These are phyloP conservation scores for Ailurus styani DNA, from an alignment of 2,113 vertebrate species.

Conservation along the genomic window DNA sequence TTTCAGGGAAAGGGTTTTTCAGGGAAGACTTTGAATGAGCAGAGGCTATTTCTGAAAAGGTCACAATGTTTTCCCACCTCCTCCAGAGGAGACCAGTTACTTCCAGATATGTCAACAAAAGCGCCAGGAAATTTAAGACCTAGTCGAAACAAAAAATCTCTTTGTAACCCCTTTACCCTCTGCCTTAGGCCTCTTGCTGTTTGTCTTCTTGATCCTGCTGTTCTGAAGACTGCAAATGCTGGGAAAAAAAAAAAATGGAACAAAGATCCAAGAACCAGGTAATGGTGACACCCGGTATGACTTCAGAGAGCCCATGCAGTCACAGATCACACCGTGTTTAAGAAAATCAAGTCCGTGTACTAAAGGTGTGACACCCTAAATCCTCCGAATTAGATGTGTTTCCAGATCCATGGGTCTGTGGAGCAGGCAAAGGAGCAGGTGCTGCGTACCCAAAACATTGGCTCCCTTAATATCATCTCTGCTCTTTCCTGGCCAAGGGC, in stretches of 20 bases:
- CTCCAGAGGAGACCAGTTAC: neutral
- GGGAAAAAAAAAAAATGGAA: neutral
- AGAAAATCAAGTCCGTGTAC: neutral
- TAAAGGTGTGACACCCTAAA: constrained; percentile 4
- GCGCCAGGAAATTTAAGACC: neutral
- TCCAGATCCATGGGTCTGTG: neutral
- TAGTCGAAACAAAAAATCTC: neutral
- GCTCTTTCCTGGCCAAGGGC: constrained; percentile 35
- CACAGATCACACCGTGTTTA: neutral
- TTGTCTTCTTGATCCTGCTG: neutral
- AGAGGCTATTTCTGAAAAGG: neutral
- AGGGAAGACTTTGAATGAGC: neutral
- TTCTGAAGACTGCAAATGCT: neutral
- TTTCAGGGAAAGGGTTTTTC: neutral
- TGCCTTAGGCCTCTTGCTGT: neutral
- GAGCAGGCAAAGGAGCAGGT: constrained; percentile 18
- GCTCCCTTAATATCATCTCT: constrained; percentile 18
- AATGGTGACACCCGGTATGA: neutral
- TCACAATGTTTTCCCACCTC: neutral
- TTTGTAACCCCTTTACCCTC: neutral
- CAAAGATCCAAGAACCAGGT: neutral
- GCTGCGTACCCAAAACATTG: constrained; percentile 21
- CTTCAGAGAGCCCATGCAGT: neutral
- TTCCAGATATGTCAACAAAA: neutral
- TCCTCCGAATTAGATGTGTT: neutral